Percentiles rank a stretch among this genome's conserved stretches.
Evolutionary conservation across 2,888 invertebrate species (phyloP).

Genomic region (Pycnomerus fuliginosus): DNA sequence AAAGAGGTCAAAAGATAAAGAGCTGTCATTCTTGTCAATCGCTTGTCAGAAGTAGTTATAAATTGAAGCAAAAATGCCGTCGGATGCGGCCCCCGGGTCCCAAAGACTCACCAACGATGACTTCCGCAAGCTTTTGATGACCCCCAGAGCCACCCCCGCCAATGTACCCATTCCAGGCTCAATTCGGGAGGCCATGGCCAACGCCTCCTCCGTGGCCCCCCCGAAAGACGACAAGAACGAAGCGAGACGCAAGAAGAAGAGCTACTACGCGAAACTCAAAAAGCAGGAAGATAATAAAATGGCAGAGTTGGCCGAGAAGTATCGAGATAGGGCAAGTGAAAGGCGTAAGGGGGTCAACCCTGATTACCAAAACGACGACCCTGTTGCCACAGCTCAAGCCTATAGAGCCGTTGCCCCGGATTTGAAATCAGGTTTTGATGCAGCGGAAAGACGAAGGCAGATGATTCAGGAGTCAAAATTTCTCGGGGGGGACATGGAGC

Average conservation of each 20-base stretch:
- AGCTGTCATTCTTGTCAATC: too few relatives aligned
- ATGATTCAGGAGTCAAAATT: constrained; percentile 99
- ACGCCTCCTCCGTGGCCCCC: constrained; percentile 50
- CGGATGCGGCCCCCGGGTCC: constrained; percentile 63
- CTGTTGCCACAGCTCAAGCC: constrained; percentile 74
- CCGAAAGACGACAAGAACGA: constrained; percentile 68
- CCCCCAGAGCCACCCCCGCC: constrained; percentile 77
- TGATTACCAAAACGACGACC: constrained; percentile 78
- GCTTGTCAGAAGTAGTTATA: too few relatives aligned
- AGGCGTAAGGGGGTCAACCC: constrained; percentile 69
- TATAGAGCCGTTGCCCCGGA: constrained; percentile 93
- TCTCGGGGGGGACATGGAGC: constrained; percentile 99
- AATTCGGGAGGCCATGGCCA: constrained; percentile 69
- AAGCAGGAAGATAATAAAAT: constrained; percentile 94
- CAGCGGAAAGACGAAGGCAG: constrained; percentile 90
- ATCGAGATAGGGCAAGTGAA: constrained; percentile 88
- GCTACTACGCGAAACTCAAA: constrained; percentile 89
- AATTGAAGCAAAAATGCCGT: constrained; percentile 55
- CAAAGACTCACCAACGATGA: constrained; percentile 94
- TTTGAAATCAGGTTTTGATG: constrained; percentile 89
- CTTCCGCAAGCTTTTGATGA: constrained; percentile 93
- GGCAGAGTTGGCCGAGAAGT: constrained; percentile 91
- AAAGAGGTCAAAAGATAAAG: too few relatives aligned
- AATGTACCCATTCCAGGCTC: constrained; percentile 63
- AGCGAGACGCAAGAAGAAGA: constrained; percentile 86